Percentiles rank a stretch among this genome's conserved stretches.
Conservation (phyloP, 2,888 invertebrate species). For the Anodontia alba region DNA sequence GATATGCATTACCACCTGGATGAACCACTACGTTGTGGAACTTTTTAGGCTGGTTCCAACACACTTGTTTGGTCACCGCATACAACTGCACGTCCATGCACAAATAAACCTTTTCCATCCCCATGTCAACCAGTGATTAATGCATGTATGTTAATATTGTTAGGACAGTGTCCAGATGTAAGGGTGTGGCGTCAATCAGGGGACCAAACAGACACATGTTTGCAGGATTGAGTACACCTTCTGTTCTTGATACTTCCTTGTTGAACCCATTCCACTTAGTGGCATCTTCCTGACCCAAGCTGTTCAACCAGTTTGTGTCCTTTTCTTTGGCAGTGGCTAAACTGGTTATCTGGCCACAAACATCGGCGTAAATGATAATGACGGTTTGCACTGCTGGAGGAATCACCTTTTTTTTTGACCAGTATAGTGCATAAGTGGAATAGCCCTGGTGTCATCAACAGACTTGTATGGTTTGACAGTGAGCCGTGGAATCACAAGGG, state of each 20-base stretch:
- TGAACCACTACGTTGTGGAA: constrained; percentile 23
- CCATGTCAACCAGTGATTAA: constrained; percentile 15
- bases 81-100: constrained; percentile 30
- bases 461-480: constrained; percentile 9
- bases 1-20: constrained; percentile 31
- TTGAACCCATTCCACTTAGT: constrained; percentile 28
- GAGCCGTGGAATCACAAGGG: constrained; percentile 12
- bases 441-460: constrained; percentile 16
- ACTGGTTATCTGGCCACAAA: background rate
- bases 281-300: constrained; percentile 15
- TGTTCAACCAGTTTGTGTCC: constrained; percentile 22
- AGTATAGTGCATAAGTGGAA: constrained; percentile 20
- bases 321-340: constrained; percentile 10
- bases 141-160: constrained; percentile 28
- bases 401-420: background rate
- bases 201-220: constrained; percentile 23
- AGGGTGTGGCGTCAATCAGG: constrained; percentile 27
- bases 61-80: constrained; percentile 19
- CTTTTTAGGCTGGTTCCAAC: constrained; percentile 19
- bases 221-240: constrained; percentile 20
- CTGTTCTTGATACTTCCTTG: constrained; percentile 8
- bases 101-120: constrained; percentile 17
- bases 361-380: background rate
- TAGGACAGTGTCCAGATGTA: constrained; percentile 25
- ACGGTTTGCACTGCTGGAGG: background rate